Evolutionary conservation across 1,140 invertebrate genomes (phyloP).

Genomic region (Schmidtea mediterranea): DNA sequence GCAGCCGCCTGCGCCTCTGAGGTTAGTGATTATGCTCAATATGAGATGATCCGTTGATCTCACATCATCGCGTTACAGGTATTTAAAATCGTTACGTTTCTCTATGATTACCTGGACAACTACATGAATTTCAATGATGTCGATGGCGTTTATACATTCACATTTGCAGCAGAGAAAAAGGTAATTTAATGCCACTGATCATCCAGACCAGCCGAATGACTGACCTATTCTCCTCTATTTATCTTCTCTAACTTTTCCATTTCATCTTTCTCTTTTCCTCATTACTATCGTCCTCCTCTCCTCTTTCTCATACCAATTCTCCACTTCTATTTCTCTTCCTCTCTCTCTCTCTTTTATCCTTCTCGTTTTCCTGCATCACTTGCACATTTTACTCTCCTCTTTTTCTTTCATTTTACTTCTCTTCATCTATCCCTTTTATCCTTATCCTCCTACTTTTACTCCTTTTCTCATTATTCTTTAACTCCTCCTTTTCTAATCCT

Average conservation of each 20-base stretch:
- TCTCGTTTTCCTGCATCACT: conserved; percentile 51
- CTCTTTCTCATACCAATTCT: conserved; percentile 28
- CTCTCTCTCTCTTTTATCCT: conserved; percentile 21
- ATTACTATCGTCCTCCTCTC: no score
- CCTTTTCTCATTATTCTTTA: no score
- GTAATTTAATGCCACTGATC: conserved; percentile 22
- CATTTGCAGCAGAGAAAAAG: conserved; percentile 60
- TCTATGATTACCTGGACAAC: conserved; percentile 61
- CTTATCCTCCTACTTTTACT: no score
- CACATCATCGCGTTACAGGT: no score
- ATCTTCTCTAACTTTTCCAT: neutral
- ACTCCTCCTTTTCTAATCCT: no score
- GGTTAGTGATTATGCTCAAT: no score
- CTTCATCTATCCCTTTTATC: neutral
- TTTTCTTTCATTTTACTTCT: neutral
- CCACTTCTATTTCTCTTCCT: conserved; percentile 44
- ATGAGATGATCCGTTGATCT: no score
- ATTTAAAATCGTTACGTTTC: conserved; percentile 30
- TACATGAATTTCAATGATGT: conserved; percentile 88
- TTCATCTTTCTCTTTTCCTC: neutral
- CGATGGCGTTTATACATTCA: conserved; percentile 81
- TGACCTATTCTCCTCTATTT: no score
- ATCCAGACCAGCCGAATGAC: no score
- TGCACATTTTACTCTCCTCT: conserved; percentile 35
- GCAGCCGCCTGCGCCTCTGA: conserved; percentile 27